phyloP scores from a whole-genome alignment of 2,797 vertebrate genomes.

The Cossypha heuglini region DNA sequence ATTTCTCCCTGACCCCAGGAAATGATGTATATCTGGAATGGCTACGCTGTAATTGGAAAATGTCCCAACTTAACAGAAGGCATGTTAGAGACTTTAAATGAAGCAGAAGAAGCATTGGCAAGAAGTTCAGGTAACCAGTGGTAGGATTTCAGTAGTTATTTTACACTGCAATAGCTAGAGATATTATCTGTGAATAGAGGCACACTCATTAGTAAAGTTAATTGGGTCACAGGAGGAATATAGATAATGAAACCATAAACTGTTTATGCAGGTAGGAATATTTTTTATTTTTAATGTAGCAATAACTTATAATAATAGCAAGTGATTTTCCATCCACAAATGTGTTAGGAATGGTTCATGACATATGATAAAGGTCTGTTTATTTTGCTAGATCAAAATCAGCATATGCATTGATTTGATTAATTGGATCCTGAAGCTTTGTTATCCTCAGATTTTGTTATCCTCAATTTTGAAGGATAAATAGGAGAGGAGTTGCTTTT shows the following conservation, averaged over 20 bases:
- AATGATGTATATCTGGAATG: constrained; percentile 99
- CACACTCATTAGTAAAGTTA: neutral
- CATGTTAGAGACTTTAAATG: constrained; percentile 89
- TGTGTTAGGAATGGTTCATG: neutral
- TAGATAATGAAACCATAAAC: neutral
- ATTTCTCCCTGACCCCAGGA: constrained; percentile 78
- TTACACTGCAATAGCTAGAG: neutral
- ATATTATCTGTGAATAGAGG: neutral
- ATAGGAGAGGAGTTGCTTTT: neutral
- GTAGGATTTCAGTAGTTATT: constrained; percentile 13
- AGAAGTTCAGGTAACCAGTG: constrained; percentile 82
- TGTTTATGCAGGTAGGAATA: neutral
- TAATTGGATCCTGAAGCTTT: neutral
- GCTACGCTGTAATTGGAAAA: constrained; percentile 95
- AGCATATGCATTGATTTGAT: neutral
- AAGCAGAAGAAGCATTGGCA: constrained; percentile 85
- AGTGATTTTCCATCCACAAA: neutral
- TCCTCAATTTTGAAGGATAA: neutral
- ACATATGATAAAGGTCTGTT: neutral
- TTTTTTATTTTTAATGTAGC: neutral
- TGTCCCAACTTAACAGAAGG: constrained; percentile 89
- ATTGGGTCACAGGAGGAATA: neutral
- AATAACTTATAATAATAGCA: neutral
- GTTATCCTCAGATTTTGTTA: neutral
- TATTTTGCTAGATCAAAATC: neutral